Base-by-base conservation (phyloP, 1,140 invertebrate genomes). In the Amyelois transitella region DNA sequence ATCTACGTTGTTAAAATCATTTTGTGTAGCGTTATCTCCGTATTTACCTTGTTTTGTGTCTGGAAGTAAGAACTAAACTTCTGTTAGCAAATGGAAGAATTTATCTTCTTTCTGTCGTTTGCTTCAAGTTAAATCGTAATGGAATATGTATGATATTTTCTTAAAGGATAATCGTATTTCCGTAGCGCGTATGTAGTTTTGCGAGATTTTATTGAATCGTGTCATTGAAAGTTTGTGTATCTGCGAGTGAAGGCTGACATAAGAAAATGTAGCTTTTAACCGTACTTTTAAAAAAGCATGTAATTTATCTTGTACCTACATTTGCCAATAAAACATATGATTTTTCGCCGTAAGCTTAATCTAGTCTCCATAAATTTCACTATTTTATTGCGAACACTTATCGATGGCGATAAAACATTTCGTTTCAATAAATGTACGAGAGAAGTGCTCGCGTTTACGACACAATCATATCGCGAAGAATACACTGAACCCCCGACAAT, bases 401-500 rank as follows among this genome's bases (percentile, higher is more conserved):
- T 38, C 17, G 32, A 14, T 0, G 49, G 20, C 45, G 49, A 61
- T 51, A 53, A 68, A 72, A 61, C 53, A 64, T 66, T 71, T 54
- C 55, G 66, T 69, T 72, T 69, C 72, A 73, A 67, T 73, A 65
- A 80, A 77, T 62, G 62, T 66, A 60, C 56, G 55, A 53, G 66
- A 58, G 64, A 57, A 63, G 55, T 65, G 58, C 61, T 69, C 62
- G 62, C 59, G 63, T 75, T 75, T 78, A 84, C 65, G 63, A 69
- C 55, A 47, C 64, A 61, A 79, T 77, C 69, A 38, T 38, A 38
- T 38, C 32, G 67, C 68, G 67, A 56, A 66, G 60, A 64, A 77
- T 71, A 72, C 68, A 72, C 50, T 68, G 56, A 64, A 60, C 53
- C 71, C 70, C 69, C 70, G 70, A 80, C 78, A 82, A 77, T 77